Evolutionary conservation across 2,888 invertebrate species (phyloP), one percentile per base, ranked within the genome.

Genomic region (Carcina quercana): DNA sequence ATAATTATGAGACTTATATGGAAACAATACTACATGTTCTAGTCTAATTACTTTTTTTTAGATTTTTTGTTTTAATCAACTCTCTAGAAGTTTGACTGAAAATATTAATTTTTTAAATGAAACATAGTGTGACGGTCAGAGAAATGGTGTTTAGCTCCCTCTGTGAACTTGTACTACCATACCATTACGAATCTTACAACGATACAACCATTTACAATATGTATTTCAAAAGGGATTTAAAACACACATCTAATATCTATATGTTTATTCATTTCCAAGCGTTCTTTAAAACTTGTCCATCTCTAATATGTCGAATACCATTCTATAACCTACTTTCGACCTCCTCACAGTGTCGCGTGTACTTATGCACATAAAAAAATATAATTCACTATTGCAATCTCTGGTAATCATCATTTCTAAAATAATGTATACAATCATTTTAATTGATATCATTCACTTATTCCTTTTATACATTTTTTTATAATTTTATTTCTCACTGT

Each of bases 371-470:
- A 75, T 74, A 76, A 76, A 79, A 79, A 80, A 79, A 80, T 78
- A 82, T 68, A 73, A 71, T 71, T 70, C 63, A 59, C 71, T 78
- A 76, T 78, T 80, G 79, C 71, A 73, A 74, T 72, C 67, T 75
- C 69, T 64, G 62, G 68, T 73, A 65, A 70, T 72, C 56, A 64
- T 68, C 55, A 61, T 68, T 50, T 57, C 61, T 67, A 66, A 66
- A 59, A 52, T 50, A 65, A 53, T 59, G 59, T 64, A 55, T 62
- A 63, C 55, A 58, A 66, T 59, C 60, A 65, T 69, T 62, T 48
- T 50, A 47, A 66, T 69, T 60, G 61, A 63, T 71, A 61, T 68
- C 51, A 54, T 68, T 70, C 70, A 75, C 74, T 76, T 75, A 66
- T 66, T 60, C 61, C 62, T 71, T 66, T 75, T 71, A 66, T 73